These are phyloP conservation scores for Busseola fusca DNA, from an alignment of 2,888 invertebrate genomes.

Conservation along the genomic window DNA sequence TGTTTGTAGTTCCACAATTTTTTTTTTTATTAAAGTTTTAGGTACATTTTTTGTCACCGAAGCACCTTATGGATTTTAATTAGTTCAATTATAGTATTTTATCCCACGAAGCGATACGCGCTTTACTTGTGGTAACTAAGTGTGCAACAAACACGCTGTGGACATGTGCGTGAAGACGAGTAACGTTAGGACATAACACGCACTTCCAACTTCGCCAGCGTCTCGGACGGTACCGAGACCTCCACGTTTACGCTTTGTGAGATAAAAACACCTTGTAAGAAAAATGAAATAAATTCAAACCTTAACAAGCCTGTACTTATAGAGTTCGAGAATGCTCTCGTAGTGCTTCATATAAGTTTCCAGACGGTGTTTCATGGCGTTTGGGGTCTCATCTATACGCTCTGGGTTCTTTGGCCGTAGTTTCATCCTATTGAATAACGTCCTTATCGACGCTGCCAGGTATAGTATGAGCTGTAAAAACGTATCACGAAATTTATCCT, in stretches of 20 bases:
- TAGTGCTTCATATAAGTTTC: constrained; percentile 97
- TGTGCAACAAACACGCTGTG: too few species aligned
- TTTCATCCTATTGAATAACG: constrained; percentile 92
- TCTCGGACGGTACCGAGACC: too few species aligned
- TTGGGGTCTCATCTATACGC: constrained; percentile 97
- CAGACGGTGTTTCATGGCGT: constrained; percentile 96
- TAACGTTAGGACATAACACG: too few species aligned
- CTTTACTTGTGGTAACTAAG: too few species aligned
- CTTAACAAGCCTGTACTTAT: constrained; percentile 33
- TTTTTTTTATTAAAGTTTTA: background rate
- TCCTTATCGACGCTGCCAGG: constrained; percentile 95
- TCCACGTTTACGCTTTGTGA: background rate
- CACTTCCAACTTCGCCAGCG: too few species aligned
- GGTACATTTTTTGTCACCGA: background rate
- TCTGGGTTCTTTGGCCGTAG: constrained; percentile 93
- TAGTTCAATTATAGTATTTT: background rate
- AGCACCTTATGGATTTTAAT: background rate
- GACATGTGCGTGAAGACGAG: too few species aligned
- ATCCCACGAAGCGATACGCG: background rate
- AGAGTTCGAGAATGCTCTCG: constrained; percentile 91
- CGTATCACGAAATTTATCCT: background rate
- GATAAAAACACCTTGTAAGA: background rate
- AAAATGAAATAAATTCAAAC: constrained; percentile 8
- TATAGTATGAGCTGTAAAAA: constrained; percentile 91
- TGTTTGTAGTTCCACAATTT: background rate